Evolutionary conservation across 2,797 vertebrate genomes (phyloP), one percentile per base, ranked within the genome.

Genomic region (Oreortyx pictus): DNA sequence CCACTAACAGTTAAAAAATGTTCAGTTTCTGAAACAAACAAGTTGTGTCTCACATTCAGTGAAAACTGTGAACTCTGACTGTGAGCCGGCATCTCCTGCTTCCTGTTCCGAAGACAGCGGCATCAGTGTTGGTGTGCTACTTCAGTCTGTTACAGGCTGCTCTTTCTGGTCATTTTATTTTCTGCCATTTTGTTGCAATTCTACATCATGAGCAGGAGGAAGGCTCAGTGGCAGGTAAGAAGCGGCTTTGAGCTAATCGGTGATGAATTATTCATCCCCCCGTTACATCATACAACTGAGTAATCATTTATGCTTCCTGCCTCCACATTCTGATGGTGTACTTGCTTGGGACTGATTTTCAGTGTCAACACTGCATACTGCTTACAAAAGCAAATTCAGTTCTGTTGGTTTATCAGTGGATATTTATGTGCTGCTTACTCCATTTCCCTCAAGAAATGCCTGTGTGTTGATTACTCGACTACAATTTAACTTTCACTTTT

Each of bases 61-160:
- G 80, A 39, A 60, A 90, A 37, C 44, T 68, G 0, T 60, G 5
- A n/a, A 3, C 24, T 8, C 56, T 46, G 35, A 41, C 13, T 27
- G 31, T 54, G 47, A 67, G 73, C 37, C 39, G 57, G 39, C 60
- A 27, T 62, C 0, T 0, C 39, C 71, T 11, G 7, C 0, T 0
- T 75, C 66, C 56, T 73, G 14, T 35, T 60, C 27, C 14, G n/a
- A 66, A 66, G 70, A 73, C 93, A 90, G 25, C 15, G 6, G 0
- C 57, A 6, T 22, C 4, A 2, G 0, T 64, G 14, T 25, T 35
- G 19, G 17, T 35, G 3, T 3, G 1, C n/a, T 56, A 6, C 22
- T 74, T n/a, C 27, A 37, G 43, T 68, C 64, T 78, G 6, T 47
- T 57, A 4, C 2, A 24, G n/a, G 29, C 47, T 81, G 61, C 14